These are phyloP conservation scores for Conger conger DNA, from an alignment of 2,113 vertebrate genomes.

Conservation along the genomic window DNA sequence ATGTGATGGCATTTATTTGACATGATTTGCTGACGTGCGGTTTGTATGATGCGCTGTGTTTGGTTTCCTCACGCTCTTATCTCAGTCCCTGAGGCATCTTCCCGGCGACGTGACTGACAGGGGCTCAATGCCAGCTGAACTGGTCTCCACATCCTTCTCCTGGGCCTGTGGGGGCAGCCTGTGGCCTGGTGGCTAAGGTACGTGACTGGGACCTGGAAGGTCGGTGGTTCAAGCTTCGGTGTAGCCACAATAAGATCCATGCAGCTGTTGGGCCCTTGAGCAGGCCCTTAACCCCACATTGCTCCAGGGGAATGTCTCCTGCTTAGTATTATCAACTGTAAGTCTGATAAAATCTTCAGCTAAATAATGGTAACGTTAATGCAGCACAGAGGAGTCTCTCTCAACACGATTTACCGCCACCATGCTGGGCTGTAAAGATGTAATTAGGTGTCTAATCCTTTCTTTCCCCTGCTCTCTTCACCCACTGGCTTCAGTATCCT, in stretches of 20 bases:
- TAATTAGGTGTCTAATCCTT: not conserved
- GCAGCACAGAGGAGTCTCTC: conserved; percentile 20
- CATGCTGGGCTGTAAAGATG: conserved; percentile 50
- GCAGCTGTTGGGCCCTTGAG: no score
- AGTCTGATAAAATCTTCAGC: no score
- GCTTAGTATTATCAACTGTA: no score
- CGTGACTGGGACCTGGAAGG: no score
- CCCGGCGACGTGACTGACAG: conserved; percentile 22
- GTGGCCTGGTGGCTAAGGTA: no score
- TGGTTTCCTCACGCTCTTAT: not conserved
- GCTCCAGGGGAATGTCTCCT: no score
- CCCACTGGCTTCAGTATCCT: not conserved
- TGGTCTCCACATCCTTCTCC: conserved; percentile 55
- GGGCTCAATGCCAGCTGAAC: conserved; percentile 35
- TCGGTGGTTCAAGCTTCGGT: no score
- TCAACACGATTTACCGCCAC: conserved; percentile 38
- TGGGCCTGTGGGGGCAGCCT: conserved; percentile 27
- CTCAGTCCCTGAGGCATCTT: conserved; percentile 20
- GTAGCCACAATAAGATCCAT: no score
- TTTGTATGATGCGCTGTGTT: not conserved
- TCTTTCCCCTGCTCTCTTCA: not conserved
- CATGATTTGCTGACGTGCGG: not conserved
- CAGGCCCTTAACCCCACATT: no score
- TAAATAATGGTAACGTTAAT: no score
- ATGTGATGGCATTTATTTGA: not conserved